phyloP scores from a whole-genome alignment of 2,888 invertebrate genomes.

The Yponomeuta evonymella region DNA sequence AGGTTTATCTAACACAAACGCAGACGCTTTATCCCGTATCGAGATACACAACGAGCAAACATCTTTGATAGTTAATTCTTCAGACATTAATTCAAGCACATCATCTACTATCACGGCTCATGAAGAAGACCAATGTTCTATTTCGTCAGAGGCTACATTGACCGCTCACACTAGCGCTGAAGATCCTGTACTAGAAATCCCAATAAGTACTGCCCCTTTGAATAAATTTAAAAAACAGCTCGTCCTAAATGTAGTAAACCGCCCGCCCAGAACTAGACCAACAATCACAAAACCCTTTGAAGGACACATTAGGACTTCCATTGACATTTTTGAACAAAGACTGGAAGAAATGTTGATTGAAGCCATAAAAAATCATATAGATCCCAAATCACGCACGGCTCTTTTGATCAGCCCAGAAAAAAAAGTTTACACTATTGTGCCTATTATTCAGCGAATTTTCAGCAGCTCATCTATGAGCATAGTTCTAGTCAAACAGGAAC shows the following conservation, averaged over 20 bases:
- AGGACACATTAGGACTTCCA: not conserved
- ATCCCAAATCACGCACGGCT: not conserved
- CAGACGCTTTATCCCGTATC: slow-evolving; percentile 25
- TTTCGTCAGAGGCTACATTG: not conserved
- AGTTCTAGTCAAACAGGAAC: not conserved
- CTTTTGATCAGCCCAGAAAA: not conserved
- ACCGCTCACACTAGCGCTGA: slow-evolving; percentile 4
- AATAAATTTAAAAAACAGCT: slow-evolving; percentile 14
- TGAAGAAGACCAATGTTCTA: slow-evolving; percentile 21
- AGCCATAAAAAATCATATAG: slow-evolving; percentile 3
- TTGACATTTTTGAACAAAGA: slow-evolving; percentile 9
- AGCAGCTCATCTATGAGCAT: slow-evolving; percentile 5
- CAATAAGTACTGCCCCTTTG: not conserved
- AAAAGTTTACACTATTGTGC: not conserved
- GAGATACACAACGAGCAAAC: slow-evolving; percentile 34
- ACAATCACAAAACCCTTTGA: slow-evolving; percentile 10
- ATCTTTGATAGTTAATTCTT: slow-evolving; percentile 34
- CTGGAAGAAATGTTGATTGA: slow-evolving; percentile 3
- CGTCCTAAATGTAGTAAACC: not conserved
- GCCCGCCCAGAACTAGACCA: not conserved
- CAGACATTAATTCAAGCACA: slow-evolving; percentile 30
- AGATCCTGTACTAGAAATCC: slow-evolving; percentile 7
- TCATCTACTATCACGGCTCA: slow-evolving; percentile 32
- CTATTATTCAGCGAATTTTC: not conserved
- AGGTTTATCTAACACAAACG: slow-evolving; percentile 22